Conservation (phyloP, 2,113 vertebrate genomes). For the Promerops cafer region DNA sequence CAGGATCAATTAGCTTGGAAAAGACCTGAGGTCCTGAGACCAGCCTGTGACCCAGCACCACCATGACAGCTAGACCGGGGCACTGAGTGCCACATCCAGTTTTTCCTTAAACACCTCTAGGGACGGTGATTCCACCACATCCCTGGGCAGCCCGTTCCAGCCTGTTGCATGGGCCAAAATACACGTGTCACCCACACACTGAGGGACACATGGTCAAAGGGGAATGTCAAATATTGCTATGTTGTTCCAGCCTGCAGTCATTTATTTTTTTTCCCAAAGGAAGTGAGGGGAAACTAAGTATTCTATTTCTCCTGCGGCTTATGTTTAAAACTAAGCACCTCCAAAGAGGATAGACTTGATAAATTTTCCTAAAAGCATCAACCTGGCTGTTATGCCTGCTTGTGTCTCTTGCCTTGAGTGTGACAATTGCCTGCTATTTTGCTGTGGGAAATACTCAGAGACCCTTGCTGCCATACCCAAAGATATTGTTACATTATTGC, state of each 20-base stretch:
- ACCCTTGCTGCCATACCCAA: background rate
- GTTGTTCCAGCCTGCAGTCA: accelerated
- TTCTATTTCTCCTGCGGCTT: background rate
- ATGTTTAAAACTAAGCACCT: background rate
- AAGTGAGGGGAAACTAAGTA: background rate
- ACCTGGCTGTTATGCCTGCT: background rate
- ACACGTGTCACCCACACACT: accelerated
- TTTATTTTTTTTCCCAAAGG: too few relatives aligned
- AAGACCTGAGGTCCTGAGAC: background rate
- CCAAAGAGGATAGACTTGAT: background rate
- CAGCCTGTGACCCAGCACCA: background rate
- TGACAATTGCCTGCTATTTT: background rate
- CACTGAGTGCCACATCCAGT: background rate
- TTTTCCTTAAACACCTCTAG: background rate
- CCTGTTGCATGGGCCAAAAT: background rate
- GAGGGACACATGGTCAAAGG: background rate
- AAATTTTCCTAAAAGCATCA: background rate
- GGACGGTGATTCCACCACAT: too few relatives aligned
- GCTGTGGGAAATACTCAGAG: background rate
- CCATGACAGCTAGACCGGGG: accelerated
- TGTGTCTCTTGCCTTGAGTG: background rate
- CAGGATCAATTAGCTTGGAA: accelerated
- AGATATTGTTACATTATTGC: background rate
- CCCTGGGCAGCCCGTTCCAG: background rate
- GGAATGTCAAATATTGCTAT: background rate